Conservation (phyloP, 1,140 invertebrate species). For the Apis laboriosa region DNA sequence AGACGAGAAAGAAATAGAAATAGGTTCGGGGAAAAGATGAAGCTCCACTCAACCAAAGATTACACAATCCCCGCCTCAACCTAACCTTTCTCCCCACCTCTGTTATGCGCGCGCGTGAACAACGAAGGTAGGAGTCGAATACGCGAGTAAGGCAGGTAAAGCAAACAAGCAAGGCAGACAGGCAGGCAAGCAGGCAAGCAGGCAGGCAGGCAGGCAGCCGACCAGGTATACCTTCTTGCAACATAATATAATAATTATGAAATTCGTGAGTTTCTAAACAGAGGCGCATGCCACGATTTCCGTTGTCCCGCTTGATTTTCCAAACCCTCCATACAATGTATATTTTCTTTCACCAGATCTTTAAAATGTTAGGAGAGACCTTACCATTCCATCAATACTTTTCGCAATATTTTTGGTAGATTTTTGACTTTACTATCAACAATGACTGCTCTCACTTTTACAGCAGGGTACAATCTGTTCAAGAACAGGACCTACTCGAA, state of each 20-base stretch:
- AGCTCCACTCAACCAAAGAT: conserved; percentile 70
- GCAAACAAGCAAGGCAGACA: conserved; percentile 44
- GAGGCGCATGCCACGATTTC: conserved; percentile 66
- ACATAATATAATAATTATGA: conserved; percentile 81
- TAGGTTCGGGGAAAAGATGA: conserved; percentile 69
- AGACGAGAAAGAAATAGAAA: conserved; percentile 63
- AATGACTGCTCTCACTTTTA: conserved; percentile 54
- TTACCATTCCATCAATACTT: too few relatives aligned
- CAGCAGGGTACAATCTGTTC: conserved; percentile 14
- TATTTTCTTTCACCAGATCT: too few relatives aligned
- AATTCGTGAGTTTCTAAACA: conserved; percentile 80
- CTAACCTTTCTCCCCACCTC: conserved; percentile 77
- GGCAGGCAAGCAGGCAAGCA: conserved; percentile 48
- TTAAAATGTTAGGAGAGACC: neutral
- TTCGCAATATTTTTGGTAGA: neutral
- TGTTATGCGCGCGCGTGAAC: conserved; percentile 17
- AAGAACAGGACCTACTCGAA: conserved; percentile 5
- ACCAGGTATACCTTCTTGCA: conserved; percentile 75
- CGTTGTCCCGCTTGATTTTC: conserved; percentile 60
- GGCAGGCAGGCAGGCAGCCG: conserved; percentile 53
- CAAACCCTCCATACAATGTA: too few relatives aligned
- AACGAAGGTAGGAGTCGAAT: conserved; percentile 63
- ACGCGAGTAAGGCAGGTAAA: conserved; percentile 50
- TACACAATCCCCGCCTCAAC: conserved; percentile 78
- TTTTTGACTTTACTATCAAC: neutral